A percentile compares a stretch with the other conserved stretches of the same genome.
These are phyloP conservation scores for Kryptolebias ocellatus DNA, from an alignment of 2,797 vertebrate species.

Conservation along the genomic window DNA sequence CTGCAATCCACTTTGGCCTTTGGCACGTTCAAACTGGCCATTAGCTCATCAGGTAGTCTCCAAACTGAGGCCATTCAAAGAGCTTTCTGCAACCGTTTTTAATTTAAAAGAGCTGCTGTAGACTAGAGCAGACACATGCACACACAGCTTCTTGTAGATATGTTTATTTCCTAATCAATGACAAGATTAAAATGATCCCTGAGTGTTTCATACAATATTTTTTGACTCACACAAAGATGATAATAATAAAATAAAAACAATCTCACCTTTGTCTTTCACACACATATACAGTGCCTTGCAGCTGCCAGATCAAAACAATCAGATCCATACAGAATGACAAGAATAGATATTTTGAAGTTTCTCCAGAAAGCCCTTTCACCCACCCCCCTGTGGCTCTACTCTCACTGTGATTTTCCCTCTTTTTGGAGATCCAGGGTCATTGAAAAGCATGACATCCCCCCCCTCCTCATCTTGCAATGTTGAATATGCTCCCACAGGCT, in stretches of 20 bases:
- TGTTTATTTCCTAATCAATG: no score
- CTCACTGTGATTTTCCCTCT: constrained; percentile 59
- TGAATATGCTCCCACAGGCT: constrained; percentile 64
- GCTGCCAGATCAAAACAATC: constrained; percentile 74
- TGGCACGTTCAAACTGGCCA: no score
- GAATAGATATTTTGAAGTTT: constrained; percentile 74
- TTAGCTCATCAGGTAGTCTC: no score
- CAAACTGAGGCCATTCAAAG: no score
- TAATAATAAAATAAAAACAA: constrained; percentile 13
- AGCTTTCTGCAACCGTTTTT: no score
- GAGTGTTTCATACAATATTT: no score
- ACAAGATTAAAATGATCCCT: no score
- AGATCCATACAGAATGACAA: constrained; percentile 69
- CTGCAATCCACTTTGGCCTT: no score
- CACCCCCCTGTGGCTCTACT: constrained; percentile 50
- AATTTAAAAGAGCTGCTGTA: no score
- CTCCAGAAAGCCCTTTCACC: constrained; percentile 61
- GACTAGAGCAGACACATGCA: no score
- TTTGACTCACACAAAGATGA: constrained; percentile 8
- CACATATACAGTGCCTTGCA: constrained; percentile 36
- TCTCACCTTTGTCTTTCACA: constrained; percentile 18
- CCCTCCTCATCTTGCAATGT: constrained; percentile 31
- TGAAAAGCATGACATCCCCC: constrained; percentile 54
- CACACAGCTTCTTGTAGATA: no score
- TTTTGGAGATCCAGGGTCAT: constrained; percentile 68